Conservation (phyloP, 2,797 vertebrate genomes). For the Helarctos malayanus region DNA sequence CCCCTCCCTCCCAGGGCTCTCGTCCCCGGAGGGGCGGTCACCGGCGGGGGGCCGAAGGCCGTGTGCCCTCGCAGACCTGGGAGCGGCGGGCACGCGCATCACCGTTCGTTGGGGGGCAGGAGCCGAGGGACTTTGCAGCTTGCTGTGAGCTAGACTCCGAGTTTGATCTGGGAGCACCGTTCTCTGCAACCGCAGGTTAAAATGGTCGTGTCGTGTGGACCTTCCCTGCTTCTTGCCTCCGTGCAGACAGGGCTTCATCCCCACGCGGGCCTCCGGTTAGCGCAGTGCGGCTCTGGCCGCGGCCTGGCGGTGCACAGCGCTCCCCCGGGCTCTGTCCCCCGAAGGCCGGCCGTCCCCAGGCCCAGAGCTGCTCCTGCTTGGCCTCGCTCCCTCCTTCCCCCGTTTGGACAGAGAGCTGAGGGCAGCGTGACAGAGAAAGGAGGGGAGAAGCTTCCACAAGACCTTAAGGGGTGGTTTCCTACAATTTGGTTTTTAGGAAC, state of each 20-base stretch:
- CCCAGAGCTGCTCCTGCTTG: neutral
- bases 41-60: no score
- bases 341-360: neutral
- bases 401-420: neutral
- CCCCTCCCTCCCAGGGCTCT: neutral
- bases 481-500: neutral
- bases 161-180: neutral
- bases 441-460: neutral
- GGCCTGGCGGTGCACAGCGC: fast-evolving
- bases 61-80: no score
- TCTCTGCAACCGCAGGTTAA: neutral
- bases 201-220: no score
- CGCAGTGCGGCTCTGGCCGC: no score
- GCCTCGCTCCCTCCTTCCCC: fast-evolving
- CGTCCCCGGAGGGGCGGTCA: neutral
- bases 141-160: neutral
- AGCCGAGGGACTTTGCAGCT: neutral
- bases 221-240: neutral
- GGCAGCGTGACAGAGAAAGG: neutral
- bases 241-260: neutral
- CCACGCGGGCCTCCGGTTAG: neutral
- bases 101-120: neutral
- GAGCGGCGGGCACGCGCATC: neutral
- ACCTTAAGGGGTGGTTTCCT: neutral
- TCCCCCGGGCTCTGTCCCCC: fast-evolving